A percentile compares a stretch with the other conserved stretches of the same genome.
phyloP scores from a whole-genome alignment of 2,113 vertebrate species.

The Phrynosoma platyrhinos region DNA sequence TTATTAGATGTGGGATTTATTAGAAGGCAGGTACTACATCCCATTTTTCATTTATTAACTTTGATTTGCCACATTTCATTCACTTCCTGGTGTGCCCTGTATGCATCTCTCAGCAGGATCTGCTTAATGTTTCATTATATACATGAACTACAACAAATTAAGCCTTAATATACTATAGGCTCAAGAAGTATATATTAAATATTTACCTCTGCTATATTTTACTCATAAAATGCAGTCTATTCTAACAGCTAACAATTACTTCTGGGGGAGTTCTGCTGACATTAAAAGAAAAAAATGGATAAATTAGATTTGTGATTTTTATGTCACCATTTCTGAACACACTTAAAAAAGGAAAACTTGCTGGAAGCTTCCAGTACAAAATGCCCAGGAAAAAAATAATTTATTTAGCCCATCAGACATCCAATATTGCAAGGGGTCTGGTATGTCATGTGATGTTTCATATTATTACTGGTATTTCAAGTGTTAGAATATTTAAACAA shows the following conservation, averaged over 20 bases:
- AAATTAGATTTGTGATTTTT: not conserved
- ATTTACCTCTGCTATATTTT: slow-evolving; percentile 48
- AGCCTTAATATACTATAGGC: not conserved
- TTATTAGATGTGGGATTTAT: slow-evolving; percentile 35
- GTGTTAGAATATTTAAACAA: slow-evolving; percentile 43
- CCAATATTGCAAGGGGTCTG: slow-evolving; percentile 32
- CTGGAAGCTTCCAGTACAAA: slow-evolving; percentile 33
- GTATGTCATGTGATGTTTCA: not conserved
- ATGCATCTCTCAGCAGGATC: slow-evolving; percentile 22
- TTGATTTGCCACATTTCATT: slow-evolving; percentile 36
- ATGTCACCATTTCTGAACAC: slow-evolving; percentile 27
- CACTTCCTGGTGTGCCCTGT: not conserved
- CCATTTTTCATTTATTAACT: slow-evolving; percentile 50
- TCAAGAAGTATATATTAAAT: slow-evolving; percentile 42
- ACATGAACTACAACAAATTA: slow-evolving; percentile 42
- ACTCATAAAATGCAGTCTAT: slow-evolving; percentile 15
- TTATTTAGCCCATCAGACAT: not conserved
- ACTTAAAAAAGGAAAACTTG: slow-evolving; percentile 21
- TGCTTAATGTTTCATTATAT: slow-evolving; percentile 48
- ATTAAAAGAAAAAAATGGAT: not conserved
- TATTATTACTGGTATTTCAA: slow-evolving; percentile 48
- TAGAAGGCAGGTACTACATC: not conserved
- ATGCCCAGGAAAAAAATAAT: slow-evolving; percentile 6
- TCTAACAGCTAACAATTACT: slow-evolving; percentile 28
- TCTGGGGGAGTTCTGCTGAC: not conserved